Evolutionary conservation across 2,797 vertebrate genomes (phyloP).

Genomic region (Propithecus perrieri): DNA sequence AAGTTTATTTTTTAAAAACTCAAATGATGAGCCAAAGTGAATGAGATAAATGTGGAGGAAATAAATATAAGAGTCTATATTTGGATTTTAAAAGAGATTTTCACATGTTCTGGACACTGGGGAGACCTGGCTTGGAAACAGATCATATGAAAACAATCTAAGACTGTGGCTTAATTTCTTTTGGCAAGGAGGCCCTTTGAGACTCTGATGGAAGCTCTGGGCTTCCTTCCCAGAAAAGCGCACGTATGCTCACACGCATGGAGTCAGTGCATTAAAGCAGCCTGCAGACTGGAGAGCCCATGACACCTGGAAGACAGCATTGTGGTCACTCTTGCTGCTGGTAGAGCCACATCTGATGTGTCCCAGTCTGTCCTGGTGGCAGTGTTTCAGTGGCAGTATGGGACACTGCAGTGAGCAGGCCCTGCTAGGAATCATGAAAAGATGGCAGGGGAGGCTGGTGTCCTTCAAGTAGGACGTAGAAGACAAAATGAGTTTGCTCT

Average conservation of each 20-base stretch:
- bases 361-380: background rate
- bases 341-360: background rate
- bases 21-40: background rate
- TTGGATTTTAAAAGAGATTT: background rate
- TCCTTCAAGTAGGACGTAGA: background rate
- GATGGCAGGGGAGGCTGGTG: background rate
- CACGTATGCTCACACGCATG: rapidly evolving
- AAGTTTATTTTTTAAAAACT: background rate
- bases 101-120: background rate
- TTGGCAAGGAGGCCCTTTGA: background rate
- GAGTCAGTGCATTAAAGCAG: rapidly evolving
- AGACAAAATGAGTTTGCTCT: background rate
- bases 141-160: background rate
- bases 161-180: background rate
- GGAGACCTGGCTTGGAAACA: background rate
- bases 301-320: rapidly evolving
- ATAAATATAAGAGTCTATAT: background rate
- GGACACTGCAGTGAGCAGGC: background rate
- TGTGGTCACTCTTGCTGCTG: too few relatives aligned
- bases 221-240: background rate
- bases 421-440: background rate
- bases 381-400: rapidly evolving
- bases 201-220: background rate
- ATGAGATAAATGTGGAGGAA: background rate
- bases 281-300: background rate